Conservation (phyloP, 23 tunicate genomes). For the Botrylloides violaceus region DNA sequence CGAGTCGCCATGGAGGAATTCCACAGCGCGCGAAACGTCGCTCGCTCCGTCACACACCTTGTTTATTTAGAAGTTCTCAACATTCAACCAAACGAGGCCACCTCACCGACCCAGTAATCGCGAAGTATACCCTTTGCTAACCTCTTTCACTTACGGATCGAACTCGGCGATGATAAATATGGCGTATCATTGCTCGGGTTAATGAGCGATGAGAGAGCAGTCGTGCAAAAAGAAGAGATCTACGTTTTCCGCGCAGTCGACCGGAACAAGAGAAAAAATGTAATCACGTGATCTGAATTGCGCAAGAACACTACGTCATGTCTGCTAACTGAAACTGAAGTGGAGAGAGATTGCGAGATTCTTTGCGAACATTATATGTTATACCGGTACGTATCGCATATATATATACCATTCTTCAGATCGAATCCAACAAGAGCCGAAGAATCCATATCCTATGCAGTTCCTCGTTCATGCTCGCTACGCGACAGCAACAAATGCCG, state of each 20-base stretch:
- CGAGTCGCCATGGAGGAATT: neutral
- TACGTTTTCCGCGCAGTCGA: neutral
- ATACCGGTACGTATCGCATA: too few relatives aligned
- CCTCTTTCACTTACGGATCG: neutral
- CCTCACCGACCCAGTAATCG: neutral
- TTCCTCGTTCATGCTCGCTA: too few relatives aligned
- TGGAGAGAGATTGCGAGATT: too few relatives aligned
- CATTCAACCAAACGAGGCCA: slow-evolving; percentile 12
- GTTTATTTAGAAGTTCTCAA: slow-evolving; percentile 13
- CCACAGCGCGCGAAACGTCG: slow-evolving; percentile 27
- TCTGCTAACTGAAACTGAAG: too few relatives aligned
- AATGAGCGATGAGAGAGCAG: neutral
- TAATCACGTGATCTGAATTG: slow-evolving; percentile 8
- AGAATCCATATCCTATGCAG: too few relatives aligned
- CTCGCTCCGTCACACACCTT: slow-evolving; percentile 19
- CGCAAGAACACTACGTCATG: slow-evolving; percentile 11
- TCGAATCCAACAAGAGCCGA: too few relatives aligned
- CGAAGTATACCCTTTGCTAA: neutral
- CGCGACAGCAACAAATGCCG: too few relatives aligned
- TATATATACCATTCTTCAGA: too few relatives aligned
- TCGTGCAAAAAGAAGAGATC: neutral
- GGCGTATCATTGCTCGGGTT: neutral
- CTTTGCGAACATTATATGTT: too few relatives aligned
- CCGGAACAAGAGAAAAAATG: neutral
- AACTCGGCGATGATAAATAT: neutral